Base-by-base conservation (phyloP, 1,140 invertebrate genomes). In the Sesamia nonagrioides region DNA sequence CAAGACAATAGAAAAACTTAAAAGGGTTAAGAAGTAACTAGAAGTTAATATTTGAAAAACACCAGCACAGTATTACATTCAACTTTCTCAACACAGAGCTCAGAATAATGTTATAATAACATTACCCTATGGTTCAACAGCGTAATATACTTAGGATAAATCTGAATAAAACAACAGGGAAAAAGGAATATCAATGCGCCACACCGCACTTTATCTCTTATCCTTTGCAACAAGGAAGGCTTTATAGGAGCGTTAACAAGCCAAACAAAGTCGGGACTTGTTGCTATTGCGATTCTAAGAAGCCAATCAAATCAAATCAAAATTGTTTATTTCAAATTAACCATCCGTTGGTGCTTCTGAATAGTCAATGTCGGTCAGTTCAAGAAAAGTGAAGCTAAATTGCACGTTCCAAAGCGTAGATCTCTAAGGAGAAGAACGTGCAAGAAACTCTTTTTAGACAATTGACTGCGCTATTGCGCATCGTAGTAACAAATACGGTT, bases 51-150 rank as follows among this genome's bases (percentile, higher is more conserved):
- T 69, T 50, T 40, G 33, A 48, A 50, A 50, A 69, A 48, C 42
- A 48, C 13, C 15, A 15, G 6, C 66, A 48, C 18, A 2, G 66
- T 33, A 27, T 9, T 68, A 68, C 42, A 27, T 48, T 68, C 40
- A 15, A 21, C 42, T 18, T 69, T 69, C 42, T 48, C 27, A 68
- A 48, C 27, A 33, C 17, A 27, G 63, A 69, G 66, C 66, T 48
- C 11, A 13, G 66, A 27, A 27, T 69, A 45, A 69, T 69, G 66
- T 69, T 50, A 69, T 69, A 48, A 69, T 69, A 69, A 69, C 42
- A 48, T 13, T 27, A 69, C 15, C 66, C 42, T 6, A 6, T 17
- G 17, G 66, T 18, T 69, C 66, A 69, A 69, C 66, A 50, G 13
- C 33, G 42, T 48, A 61, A 69, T 69, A 61, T 37, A 48, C 66